Evolutionary conservation across 2,113 vertebrate genomes (phyloP).

Genomic region (Hippoglossus stenolepis): DNA sequence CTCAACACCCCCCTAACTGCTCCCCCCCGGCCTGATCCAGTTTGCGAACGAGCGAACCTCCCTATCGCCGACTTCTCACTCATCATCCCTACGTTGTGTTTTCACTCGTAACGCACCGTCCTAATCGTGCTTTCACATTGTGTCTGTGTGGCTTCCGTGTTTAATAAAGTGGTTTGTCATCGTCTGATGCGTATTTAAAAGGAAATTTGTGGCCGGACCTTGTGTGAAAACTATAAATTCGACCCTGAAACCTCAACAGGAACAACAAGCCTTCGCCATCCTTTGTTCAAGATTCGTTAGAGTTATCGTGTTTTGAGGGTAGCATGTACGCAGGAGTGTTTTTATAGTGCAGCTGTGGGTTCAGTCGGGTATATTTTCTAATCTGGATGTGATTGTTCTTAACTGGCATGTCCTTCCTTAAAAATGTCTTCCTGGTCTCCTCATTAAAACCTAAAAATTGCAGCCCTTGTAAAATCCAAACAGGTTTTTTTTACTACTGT

Average conservation of each 20-base stretch:
- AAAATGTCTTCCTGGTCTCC: not conserved
- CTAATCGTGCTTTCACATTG: constrained; percentile 39
- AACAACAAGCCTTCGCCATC: not conserved
- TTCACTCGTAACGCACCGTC: constrained; percentile 43
- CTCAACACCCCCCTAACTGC: constrained; percentile 51
- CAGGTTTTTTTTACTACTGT: not conserved
- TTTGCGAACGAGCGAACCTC: not conserved
- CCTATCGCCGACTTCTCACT: constrained; percentile 36
- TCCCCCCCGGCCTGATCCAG: not conserved
- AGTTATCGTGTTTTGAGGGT: not conserved
- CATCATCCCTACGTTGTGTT: constrained; percentile 50
- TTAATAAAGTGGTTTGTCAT: constrained; percentile 24
- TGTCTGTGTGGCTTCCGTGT: constrained; percentile 47
- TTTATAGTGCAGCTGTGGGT: not conserved
- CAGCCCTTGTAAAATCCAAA: constrained; percentile 24
- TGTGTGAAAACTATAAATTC: constrained; percentile 1
- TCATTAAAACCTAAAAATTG: constrained; percentile 18
- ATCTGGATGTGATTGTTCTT: constrained; percentile 22
- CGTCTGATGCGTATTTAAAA: not conserved
- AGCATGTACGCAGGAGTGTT: constrained; percentile 1
- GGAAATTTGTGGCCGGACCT: not conserved
- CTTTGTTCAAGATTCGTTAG: not conserved
- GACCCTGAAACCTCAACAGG: not conserved
- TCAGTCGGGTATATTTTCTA: constrained; percentile 1
- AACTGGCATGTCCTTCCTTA: constrained; percentile 47